Conservation (phyloP, 1,140 invertebrate species). For the Onthophagus taurus region DNA sequence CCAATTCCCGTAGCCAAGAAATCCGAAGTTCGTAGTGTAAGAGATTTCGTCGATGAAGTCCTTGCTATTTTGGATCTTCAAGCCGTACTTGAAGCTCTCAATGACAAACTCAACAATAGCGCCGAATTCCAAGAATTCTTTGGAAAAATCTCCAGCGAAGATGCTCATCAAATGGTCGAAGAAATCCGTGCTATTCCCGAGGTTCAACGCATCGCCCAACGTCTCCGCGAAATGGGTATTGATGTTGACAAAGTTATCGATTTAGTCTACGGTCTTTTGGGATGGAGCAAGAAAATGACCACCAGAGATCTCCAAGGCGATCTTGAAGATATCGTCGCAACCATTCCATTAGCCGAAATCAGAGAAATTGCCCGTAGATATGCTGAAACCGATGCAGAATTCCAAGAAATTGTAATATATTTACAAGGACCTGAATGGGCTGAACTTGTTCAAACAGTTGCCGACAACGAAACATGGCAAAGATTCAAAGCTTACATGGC, state of each 20-base stretch:
- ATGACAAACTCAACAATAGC: conserved; percentile 19
- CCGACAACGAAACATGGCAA: conserved; percentile 9
- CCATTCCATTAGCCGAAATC: conserved; percentile 19
- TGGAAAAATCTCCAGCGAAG: conserved; percentile 15
- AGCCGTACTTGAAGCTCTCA: conserved; percentile 11
- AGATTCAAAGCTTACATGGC: conserved; percentile 16
- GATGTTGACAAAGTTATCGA: conserved; percentile 14
- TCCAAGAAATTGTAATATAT: conserved; percentile 16
- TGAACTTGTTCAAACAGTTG: conserved; percentile 14
- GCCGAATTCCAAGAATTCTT: conserved; percentile 19
- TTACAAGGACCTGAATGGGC: conserved; percentile 17
- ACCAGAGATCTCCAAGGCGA: conserved; percentile 11
- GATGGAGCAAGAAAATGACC: conserved; percentile 13
- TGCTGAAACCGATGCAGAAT: conserved; percentile 15
- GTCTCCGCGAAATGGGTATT: conserved; percentile 13
- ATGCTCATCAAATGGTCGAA: conserved; percentile 15
- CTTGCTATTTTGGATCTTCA: conserved; percentile 10
- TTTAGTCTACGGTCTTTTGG: conserved; percentile 16
- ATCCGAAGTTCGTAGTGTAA: conserved; percentile 5
- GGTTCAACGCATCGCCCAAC: conserved; percentile 15
- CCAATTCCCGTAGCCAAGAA: background rate
- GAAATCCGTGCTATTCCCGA: conserved; percentile 17
- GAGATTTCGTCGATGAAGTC: conserved; percentile 17
- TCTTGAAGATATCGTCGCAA: conserved; percentile 15
- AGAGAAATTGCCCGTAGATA: conserved; percentile 16